Base-by-base conservation (phyloP, 2,113 vertebrate genomes). In the Lampris megalopsis region DNA sequence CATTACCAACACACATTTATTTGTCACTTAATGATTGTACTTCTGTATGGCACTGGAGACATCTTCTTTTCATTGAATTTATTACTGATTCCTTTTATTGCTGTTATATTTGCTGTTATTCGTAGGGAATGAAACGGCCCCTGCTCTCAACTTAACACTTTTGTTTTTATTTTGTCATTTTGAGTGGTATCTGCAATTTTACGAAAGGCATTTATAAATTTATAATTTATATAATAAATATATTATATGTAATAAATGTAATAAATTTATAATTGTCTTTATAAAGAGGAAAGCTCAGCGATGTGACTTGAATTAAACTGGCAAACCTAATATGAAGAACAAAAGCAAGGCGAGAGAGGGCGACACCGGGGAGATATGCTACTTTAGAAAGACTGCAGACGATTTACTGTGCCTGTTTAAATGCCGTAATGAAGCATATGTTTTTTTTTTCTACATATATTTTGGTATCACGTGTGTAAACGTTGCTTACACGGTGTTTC, bases 381-480 rank as follows among this genome's bases (percentile, higher is more conserved):
- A 11, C 38, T 59, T 72, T 35, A 58, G 58, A 53, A 24, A 24
- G 24, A 24, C 24, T 24, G 24, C 24, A 24, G 24, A 24, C 24
- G 24, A 24, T 24, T 62, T 49, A 63, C 74, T 45, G 24, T 43
- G 40, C 9, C 13, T 47, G 7, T 10, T 36, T 40, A 8, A 43
- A 47, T 4, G 38, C 6, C 62, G 11, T 59, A 68, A 75, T 7
- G 2, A 73, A 77, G 45, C 71, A 45, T 48, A 64, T 66, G 24
- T 24, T 24, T 24, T 24, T 24, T 24, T 24, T 24, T 24, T 24
- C 24, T 24, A 24, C 71, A 71, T 65, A 50, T 83, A 64, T 81
- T n/a, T 72, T 2, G 6, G 68, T 85, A 76, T 80, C 75, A 83
- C 75, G 81, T 88, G 75, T 84, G 64, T 82, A 53, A 84, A 90